Evolutionary conservation across 2,797 vertebrate genomes (phyloP).

Genomic region (Hyperoplus immaculatus): DNA sequence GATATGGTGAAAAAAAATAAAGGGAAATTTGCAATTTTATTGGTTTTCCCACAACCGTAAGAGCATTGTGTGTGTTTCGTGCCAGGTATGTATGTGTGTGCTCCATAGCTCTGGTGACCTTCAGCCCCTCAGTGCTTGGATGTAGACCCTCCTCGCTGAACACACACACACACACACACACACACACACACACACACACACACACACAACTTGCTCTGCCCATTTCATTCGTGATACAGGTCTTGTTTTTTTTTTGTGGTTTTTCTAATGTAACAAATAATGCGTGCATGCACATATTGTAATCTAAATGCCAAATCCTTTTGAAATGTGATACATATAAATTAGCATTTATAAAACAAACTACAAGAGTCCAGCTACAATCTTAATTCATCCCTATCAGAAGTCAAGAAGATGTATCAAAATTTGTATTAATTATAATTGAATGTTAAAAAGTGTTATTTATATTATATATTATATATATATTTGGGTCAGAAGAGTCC

Average conservation of each 20-base stretch:
- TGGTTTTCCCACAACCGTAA: constrained; percentile 86
- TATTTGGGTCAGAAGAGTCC: too few species aligned
- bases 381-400: background rate
- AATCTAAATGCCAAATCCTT: background rate
- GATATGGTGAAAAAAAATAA: constrained; percentile 97
- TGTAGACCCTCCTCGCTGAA: constrained; percentile 29
- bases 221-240: background rate
- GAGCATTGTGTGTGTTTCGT: constrained; percentile 39
- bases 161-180: constrained; percentile 4
- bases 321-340: background rate
- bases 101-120: constrained; percentile 57
- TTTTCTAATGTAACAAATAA: background rate
- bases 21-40: constrained; percentile 99
- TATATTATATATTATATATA: too few species aligned
- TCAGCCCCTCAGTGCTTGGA: constrained; percentile 41
- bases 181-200: background rate
- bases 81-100: constrained; percentile 15
- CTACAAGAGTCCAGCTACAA: background rate
- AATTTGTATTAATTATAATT: too few species aligned
- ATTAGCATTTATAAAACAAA: background rate
- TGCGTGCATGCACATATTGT: background rate
- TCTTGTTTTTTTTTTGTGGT: background rate
- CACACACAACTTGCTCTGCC: background rate
- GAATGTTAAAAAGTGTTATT: too few species aligned
- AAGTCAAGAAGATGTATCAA: background rate